Evolutionary conservation across 2,113 vertebrate species (phyloP).

Genomic region (Bos javanicus): DNA sequence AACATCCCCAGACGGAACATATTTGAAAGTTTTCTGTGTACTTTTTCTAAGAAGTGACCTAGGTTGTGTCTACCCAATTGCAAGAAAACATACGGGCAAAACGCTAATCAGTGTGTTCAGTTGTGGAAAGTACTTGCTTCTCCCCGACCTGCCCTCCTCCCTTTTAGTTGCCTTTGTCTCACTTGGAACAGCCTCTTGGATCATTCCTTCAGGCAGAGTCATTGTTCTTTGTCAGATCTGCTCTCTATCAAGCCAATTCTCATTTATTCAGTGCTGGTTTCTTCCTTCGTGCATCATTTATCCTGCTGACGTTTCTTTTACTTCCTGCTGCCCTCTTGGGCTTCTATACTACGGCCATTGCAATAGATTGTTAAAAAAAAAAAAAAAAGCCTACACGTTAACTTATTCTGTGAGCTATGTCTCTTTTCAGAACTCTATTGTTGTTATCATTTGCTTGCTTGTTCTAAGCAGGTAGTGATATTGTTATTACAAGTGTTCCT

Average conservation of each 20-base stretch:
- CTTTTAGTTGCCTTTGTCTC: neutral
- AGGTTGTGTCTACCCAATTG: neutral
- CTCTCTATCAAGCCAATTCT: neutral
- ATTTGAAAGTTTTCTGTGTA: neutral
- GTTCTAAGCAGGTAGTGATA: neutral
- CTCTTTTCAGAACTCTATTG: neutral
- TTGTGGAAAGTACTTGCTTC: neutral
- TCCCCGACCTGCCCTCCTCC: rapidly evolving
- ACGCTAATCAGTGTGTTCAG: neutral
- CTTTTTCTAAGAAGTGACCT: neutral
- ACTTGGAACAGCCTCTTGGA: neutral
- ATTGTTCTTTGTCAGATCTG: neutral
- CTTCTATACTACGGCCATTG: neutral
- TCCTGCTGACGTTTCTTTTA: constrained; percentile 20
- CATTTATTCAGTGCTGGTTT: neutral
- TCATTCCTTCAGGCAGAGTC: neutral
- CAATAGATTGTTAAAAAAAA: neutral
- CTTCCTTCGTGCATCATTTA: neutral
- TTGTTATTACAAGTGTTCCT: neutral
- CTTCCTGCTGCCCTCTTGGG: neutral
- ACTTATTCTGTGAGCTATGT: neutral
- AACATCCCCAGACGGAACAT: neutral
- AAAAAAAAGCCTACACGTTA: neutral
- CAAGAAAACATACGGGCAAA: neutral
- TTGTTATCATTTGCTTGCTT: neutral